Percentiles rank a stretch among this genome's conserved stretches.
phyloP scores from a whole-genome alignment of 2,113 vertebrate genomes.

The Himantopus leucocephalus region DNA sequence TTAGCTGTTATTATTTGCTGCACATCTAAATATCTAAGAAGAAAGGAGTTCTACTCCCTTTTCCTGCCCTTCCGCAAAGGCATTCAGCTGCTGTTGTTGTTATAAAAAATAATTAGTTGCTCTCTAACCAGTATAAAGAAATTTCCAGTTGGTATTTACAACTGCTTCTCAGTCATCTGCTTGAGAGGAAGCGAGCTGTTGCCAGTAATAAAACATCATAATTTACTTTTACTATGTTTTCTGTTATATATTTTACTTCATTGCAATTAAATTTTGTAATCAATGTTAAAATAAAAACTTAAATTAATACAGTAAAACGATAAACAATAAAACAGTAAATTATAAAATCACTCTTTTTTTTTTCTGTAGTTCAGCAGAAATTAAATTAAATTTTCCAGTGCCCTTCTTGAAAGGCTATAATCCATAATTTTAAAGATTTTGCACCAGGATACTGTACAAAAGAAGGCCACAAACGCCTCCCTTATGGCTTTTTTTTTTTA shows the following conservation, averaged over 20 bases:
- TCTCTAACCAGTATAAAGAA: slow-evolving; percentile 12
- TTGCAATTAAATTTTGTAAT: background rate
- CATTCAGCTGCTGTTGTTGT: background rate
- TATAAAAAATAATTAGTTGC: background rate
- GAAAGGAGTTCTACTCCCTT: background rate
- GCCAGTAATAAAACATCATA: background rate
- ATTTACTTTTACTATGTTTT: background rate
- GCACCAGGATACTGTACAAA: background rate
- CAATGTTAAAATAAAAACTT: background rate
- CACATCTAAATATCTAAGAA: slow-evolving; percentile 15
- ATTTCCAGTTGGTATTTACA: slow-evolving; percentile 5
- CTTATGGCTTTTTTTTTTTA: background rate
- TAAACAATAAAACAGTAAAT: background rate
- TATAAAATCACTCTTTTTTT: background rate
- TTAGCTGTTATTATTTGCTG: slow-evolving; percentile 10
- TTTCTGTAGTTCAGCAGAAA: background rate
- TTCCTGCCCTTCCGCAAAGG: background rate
- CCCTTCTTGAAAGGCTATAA: background rate
- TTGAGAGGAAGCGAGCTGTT: background rate
- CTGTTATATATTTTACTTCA: background rate
- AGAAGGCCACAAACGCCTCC: background rate
- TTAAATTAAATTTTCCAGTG: background rate
- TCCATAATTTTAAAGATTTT: background rate
- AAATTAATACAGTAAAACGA: background rate
- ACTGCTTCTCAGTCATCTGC: background rate